phyloP scores from a whole-genome alignment of 2,113 vertebrate species.

The Catharus fuscescens region DNA sequence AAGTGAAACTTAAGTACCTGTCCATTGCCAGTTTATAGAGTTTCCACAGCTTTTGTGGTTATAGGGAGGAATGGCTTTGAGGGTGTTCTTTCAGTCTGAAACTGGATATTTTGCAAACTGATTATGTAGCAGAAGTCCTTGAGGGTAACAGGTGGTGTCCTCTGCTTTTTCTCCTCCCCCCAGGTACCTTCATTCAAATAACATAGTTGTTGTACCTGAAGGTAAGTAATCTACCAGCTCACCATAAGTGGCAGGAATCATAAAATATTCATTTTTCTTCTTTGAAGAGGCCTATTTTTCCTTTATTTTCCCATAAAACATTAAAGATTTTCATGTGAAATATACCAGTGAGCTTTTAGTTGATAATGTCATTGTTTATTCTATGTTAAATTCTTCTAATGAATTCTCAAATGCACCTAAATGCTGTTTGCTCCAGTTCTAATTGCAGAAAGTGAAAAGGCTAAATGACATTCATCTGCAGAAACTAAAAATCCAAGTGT shows the following conservation, averaged over 20 bases:
- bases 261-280: conserved; percentile 43
- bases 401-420: conserved; percentile 11
- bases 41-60: conserved; percentile 43
- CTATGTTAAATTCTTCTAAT: conserved; percentile 15
- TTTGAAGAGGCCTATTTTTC: conserved; percentile 22
- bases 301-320: conserved; percentile 37
- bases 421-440: conserved; percentile 6
- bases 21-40: conserved; percentile 25
- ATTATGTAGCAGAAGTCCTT: conserved; percentile 48
- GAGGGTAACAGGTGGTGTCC: conserved; percentile 57
- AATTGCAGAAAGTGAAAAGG: conserved; percentile 9
- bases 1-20: conserved; percentile 2
- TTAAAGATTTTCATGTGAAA: conserved; percentile 2
- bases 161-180: conserved; percentile 45
- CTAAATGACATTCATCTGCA: conserved; percentile 18
- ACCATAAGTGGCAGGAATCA: conserved; percentile 19
- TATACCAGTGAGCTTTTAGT: neutral
- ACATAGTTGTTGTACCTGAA: conserved; percentile 94
- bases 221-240: conserved; percentile 78
- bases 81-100: conserved; percentile 33
- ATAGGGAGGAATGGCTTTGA: conserved; percentile 5
- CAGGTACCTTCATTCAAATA: conserved; percentile 97
- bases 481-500: neutral
- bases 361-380: neutral
- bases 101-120: conserved; percentile 56